Evolutionary conservation across 1,140 invertebrate species (phyloP), one percentile per base, ranked within the genome.

Genomic region (Sycophaga agraensis): DNA sequence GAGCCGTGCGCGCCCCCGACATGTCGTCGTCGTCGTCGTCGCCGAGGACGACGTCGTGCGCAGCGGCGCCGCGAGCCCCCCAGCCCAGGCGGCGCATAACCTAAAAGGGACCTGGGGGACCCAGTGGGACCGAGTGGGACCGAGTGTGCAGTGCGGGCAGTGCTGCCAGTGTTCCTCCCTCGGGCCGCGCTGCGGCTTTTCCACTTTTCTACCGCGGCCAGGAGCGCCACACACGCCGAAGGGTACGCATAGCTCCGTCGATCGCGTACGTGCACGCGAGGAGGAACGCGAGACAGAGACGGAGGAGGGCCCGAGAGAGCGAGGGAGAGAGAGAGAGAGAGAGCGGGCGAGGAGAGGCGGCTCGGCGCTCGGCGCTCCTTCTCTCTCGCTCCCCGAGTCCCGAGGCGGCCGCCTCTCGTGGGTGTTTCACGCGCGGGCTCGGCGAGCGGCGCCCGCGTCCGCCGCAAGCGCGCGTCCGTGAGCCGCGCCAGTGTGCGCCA

Each of bases 81-180:
- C 35, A n/a, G 34, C 24, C 51, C n/a, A 16, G 46, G 26, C 28
- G 46, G 7, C 51, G 14, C 28, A 46, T 56, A 56, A 56, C 54
- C 56, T 58, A 49, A 58, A 58, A 39, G 14, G 2, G 6, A 31
- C 4, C 2, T 16, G 17, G 42, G 11, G 21, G 19, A 19, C 12
- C 42, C 21, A 31, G 11, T 4, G 11, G 11, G 28, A 31, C 5
- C 5, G 11, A 31, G 11, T 11, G 28, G n/a, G n/a, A n/a, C n/a
- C n/a, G n/a, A n/a, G n/a, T n/a, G n/a, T n/a, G n/a, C n/a, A n/a
- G n/a, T n/a, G n/a, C n/a, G n/a, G n/a, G n/a, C n/a, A n/a, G n/a
- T n/a, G n/a, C n/a, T n/a, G 28, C 28, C 5, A 31, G 11, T 11
- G 40, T 43, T 14, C 22, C 22, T 26, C 45, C 26, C 45, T 48